Evolutionary conservation across 37 sponge, comb jelly and placozoan genomes (phyloP), one percentile per base, ranked within the genome.

Genomic region (Amphimedon queenslandica): DNA sequence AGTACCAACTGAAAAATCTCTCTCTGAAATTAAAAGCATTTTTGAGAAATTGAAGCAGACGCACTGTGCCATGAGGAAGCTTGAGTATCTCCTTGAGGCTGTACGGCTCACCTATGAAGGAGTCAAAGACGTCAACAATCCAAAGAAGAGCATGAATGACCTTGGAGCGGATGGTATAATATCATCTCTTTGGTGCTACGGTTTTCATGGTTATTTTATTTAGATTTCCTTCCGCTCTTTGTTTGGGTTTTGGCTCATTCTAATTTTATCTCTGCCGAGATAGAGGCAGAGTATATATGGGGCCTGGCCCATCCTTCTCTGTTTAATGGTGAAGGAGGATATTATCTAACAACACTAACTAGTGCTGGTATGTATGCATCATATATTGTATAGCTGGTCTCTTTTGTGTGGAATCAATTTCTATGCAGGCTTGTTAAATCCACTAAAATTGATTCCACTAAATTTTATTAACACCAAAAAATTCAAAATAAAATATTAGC

Each of bases 201-300:
- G n/a, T n/a, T 35, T 36, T 28, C 28, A 74, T 21, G 13, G 8
- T 57, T 10, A 4, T 43, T 58, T 28, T 40, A 10, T 28, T 20
- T 81, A 95, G 96, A 95, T 69, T 95, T 95, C 63, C 83, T 95
- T 4, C 96, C 96, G 33, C 81, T 95, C 40, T 91, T 95, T 87
- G 84, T 95, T 65, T 95, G 87, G 87, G 92, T 91, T 35, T 64
- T 95, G 77, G 70, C 81, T 3, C 92, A 91, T 58, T 72, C 71
- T 66, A 77, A 83, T 35, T 84, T 77, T 79, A 33, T 37, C n/a
- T 76, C 77, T 24, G 89, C 89, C 0, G 96, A 91, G 69, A 66
- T 95, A 2, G 96, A 95, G 75, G 85, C 92, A 1, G 92, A 91
- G 81, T 95, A 88, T 82, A 84, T 91, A 81, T 95, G 96, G 96